These are phyloP conservation scores for Dendropsophus ebraccatus DNA, from an alignment of 2,113 vertebrate species.

Conservation along the genomic window DNA sequence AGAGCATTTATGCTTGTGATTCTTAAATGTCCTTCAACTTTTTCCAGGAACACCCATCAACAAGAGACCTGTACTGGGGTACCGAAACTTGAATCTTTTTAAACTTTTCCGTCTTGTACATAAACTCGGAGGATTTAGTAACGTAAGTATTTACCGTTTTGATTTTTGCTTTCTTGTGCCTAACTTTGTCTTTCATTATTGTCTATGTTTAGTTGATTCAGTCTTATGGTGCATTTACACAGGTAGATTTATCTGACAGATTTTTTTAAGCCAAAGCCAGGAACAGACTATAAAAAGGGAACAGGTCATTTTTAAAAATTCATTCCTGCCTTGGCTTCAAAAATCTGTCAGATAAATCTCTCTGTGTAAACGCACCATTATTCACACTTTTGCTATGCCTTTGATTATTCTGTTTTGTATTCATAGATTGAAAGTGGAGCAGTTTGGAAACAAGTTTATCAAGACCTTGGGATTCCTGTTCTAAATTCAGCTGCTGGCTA, in stretches of 20 bases:
- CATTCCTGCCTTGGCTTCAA: too few relatives aligned
- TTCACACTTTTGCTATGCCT: too few relatives aligned
- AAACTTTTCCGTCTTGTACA: constrained; percentile 96
- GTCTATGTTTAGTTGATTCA: not conserved
- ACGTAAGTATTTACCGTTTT: constrained; percentile 76
- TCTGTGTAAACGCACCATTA: too few relatives aligned
- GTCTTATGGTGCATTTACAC: not conserved
- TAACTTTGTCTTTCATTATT: not conserved
- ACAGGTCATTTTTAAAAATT: too few relatives aligned
- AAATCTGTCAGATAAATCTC: too few relatives aligned
- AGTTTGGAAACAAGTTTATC: constrained; percentile 96
- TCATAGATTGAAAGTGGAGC: constrained; percentile 94
- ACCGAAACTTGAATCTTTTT: constrained; percentile 96
- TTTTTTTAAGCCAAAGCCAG: too few relatives aligned
- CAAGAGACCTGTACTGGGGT: constrained; percentile 95
- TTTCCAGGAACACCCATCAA: constrained; percentile 93
- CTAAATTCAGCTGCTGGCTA: constrained; percentile 98
- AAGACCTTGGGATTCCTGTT: constrained; percentile 95
- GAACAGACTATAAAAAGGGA: too few relatives aligned
- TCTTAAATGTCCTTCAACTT: not conserved
- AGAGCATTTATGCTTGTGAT: not conserved
- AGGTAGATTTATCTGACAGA: too few relatives aligned
- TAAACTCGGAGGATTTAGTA: constrained; percentile 94
- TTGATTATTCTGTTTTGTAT: constrained; percentile 59
- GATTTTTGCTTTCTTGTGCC: not conserved